Evolutionary conservation across 2,113 vertebrate genomes (phyloP), one percentile per base, ranked within the genome.

Genomic region (Arenaria interpres): DNA sequence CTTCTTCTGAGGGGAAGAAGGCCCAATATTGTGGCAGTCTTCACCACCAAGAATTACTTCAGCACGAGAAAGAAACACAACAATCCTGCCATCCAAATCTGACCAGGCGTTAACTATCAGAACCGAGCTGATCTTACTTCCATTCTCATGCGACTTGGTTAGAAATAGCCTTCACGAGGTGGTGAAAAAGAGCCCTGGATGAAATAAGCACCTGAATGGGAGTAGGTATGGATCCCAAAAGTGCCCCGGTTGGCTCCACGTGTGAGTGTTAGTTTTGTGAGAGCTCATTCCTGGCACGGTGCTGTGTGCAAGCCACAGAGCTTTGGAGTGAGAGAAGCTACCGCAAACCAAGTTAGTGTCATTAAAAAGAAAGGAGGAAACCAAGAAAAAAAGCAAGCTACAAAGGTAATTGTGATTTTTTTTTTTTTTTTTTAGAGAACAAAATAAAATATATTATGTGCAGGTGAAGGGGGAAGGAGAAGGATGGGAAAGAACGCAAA

Each of bases 281-380:
- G 85, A 93, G 71, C 91, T 84, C 87, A 94, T 93, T 88, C 74
- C 66, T 72, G 87, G 45, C 64, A 63, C 2, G 4, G 85, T 76
- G 88, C 54, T 78, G 85, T 81, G 89, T 79, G 89, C 78, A 92
- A 95, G 85, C 91, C 79, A 80, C 79, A 72, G 91, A 94, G 77
- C 81, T 78, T 94, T 76, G 67, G 69, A 80, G 89, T 85, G 91
- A 95, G 74, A 87, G 63, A 91, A 94, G 56, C 32, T 77, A 94
- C 46, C 0, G 1, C 64, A 84, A 80, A 93, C 66, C 54, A 87
- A 81, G 85, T 93, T 89, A 90, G 88, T 85, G 80, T 72, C 35
- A 59, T 90, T 90, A 84, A 86, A 90, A 88, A 71, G 43, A 39
- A 71, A 80, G 45, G 30, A 94, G 28, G 32, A 80, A 90, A 83